These are phyloP conservation scores for Drosophila fungiperda DNA, from an alignment of 2,888 invertebrate species.

Conservation along the genomic window DNA sequence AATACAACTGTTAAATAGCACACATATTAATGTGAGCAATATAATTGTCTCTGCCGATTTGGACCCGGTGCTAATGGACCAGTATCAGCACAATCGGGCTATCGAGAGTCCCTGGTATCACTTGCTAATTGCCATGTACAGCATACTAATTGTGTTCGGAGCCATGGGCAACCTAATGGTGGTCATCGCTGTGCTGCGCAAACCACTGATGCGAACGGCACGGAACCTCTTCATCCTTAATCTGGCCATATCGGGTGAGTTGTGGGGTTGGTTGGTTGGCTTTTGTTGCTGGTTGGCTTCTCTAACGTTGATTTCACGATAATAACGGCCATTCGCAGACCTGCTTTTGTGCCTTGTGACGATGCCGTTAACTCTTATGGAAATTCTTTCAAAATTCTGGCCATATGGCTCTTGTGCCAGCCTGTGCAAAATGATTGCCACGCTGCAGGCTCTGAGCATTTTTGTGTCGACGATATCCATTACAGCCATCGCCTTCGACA, in stretches of 20 bases:
- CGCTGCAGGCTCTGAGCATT: slow-evolving; percentile 95
- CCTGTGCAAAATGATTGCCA: slow-evolving; percentile 94
- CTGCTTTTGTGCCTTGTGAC: slow-evolving; percentile 94
- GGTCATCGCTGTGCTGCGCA: slow-evolving; percentile 91
- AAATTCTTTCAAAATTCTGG: slow-evolving; percentile 94
- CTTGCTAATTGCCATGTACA: slow-evolving; percentile 89
- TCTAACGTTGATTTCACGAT: slow-evolving; percentile 19
- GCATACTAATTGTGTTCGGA: slow-evolving; percentile 91
- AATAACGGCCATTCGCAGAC: slow-evolving; percentile 85
- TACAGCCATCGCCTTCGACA: slow-evolving; percentile 94
- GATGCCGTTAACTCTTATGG: slow-evolving; percentile 95
- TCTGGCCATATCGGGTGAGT: slow-evolving; percentile 89
- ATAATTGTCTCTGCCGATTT: slow-evolving; percentile 36
- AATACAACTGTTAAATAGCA: slow-evolving; percentile 30
- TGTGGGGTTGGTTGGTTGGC: neutral
- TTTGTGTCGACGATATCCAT: slow-evolving; percentile 97
- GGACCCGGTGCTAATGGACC: slow-evolving; percentile 84
- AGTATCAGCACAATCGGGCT: slow-evolving; percentile 89
- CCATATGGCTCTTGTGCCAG: slow-evolving; percentile 90
- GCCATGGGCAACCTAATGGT: slow-evolving; percentile 94
- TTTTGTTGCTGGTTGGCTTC: neutral
- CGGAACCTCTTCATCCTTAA: slow-evolving; percentile 97
- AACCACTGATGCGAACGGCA: slow-evolving; percentile 95
- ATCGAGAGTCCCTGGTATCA: slow-evolving; percentile 90
- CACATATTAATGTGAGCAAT: slow-evolving; percentile 34